Conservation (phyloP, 2,797 vertebrate genomes). For the Mionectes olivaceus region DNA sequence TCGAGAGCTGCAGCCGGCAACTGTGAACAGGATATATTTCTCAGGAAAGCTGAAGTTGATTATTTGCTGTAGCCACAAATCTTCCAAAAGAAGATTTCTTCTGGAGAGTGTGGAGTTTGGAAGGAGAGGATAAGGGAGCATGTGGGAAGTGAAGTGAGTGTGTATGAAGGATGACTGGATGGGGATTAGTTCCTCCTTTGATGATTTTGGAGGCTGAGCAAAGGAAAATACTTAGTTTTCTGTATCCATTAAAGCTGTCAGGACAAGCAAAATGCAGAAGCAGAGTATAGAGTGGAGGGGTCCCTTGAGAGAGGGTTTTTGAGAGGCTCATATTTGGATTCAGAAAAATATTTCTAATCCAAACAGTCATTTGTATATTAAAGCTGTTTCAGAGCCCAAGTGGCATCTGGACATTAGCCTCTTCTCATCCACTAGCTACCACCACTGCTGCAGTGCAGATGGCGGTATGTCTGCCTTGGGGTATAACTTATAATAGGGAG, state of each 20-base stretch:
- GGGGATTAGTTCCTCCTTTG: background rate
- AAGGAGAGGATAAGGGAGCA: background rate
- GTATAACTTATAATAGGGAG: conserved; percentile 5
- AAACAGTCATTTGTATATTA: conserved; percentile 2
- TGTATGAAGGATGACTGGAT: background rate
- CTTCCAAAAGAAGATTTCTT: background rate
- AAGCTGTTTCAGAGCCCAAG: conserved; percentile 7
- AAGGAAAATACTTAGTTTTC: background rate
- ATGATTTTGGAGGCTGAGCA: background rate
- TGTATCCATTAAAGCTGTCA: background rate
- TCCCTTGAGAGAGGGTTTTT: background rate
- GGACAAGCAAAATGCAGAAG: background rate
- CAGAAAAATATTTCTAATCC: background rate
- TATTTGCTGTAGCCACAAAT: background rate
- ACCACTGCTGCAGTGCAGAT: conserved; percentile 17
- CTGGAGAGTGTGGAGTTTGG: background rate
- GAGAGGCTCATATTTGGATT: background rate
- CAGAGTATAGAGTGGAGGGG: background rate
- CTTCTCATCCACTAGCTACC: conserved; percentile 13
- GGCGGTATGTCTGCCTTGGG: conserved; percentile 36
- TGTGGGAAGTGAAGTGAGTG: background rate
- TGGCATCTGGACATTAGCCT: conserved; percentile 12
- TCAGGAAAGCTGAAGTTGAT: background rate
- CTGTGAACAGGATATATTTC: background rate
- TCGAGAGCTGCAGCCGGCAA: background rate